Conservation (phyloP, 2,888 invertebrate genomes). For the Dicyrtoma fusca region DNA sequence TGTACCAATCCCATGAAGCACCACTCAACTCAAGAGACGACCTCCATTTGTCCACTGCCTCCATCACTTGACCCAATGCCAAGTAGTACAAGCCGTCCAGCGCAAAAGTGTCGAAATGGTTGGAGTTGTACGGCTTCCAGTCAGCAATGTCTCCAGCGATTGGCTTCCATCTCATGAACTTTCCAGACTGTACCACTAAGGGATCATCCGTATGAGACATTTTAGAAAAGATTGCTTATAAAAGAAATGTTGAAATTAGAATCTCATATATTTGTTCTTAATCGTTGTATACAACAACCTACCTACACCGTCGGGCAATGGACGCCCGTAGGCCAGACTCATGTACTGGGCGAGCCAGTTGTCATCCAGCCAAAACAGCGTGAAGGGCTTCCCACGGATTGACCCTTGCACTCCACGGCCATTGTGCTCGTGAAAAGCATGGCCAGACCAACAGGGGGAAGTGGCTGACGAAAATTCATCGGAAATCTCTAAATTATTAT, state of each 20-base stretch:
- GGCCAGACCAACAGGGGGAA: slow-evolving; percentile 15
- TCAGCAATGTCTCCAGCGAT: slow-evolving; percentile 32
- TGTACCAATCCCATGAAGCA: slow-evolving; percentile 7
- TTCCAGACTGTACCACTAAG: slow-evolving; percentile 35
- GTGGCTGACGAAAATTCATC: not conserved
- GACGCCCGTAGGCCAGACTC: slow-evolving; percentile 33
- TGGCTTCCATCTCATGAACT: slow-evolving; percentile 41
- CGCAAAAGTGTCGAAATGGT: slow-evolving; percentile 42
- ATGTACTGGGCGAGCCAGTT: slow-evolving; percentile 42
- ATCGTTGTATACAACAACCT: too few species aligned
- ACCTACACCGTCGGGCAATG: slow-evolving; percentile 31
- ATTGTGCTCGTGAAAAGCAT: slow-evolving; percentile 44
- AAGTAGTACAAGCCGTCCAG: slow-evolving; percentile 43
- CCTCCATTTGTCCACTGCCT: slow-evolving; percentile 34
- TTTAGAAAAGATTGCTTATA: too few species aligned
- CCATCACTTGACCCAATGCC: slow-evolving; percentile 14
- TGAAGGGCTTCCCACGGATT: slow-evolving; percentile 33
- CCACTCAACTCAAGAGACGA: slow-evolving; percentile 22
- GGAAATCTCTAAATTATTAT: slow-evolving; percentile 37
- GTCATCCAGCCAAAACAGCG: slow-evolving; percentile 45
- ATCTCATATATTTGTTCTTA: too few species aligned
- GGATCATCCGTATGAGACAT: too few species aligned
- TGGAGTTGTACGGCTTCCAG: slow-evolving; percentile 39
- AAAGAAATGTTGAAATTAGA: too few species aligned
- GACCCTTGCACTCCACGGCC: slow-evolving; percentile 25